Evolutionary conservation across 2,888 invertebrate genomes (phyloP), one percentile per base, ranked within the genome.

Genomic region (Megastigmus dorsalis): DNA sequence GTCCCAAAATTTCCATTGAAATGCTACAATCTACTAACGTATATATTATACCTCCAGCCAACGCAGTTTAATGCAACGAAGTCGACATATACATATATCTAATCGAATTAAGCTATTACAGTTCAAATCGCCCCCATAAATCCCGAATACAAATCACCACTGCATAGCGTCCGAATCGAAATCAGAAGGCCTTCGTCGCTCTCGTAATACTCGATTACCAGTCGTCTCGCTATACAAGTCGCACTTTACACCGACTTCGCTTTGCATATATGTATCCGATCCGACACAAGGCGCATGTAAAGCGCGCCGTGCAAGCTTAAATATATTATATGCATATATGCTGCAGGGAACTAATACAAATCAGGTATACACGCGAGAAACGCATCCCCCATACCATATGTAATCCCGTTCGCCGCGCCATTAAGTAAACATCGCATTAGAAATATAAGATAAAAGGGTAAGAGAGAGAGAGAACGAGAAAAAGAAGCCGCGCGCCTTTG

Each of bases 351-450:
- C 69, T 50, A 59, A 52, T 69, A 65, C 69, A 66, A 74, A 70
- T 69, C 65, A 28, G 26, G 38, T 54, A n/a, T n/a, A 60, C 52
- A 52, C 28, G 28, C 38, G 23, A 36, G n/a, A n/a, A n/a, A n/a
- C n/a, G n/a, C n/a, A n/a, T n/a, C 13, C 23, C 30, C 7, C 3
- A 15, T 7, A 36, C 15, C 15, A 9, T n/a, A n/a, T 60, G 77
- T 82, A 82, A 82, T 83, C 81, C 79, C 75, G 77, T 83, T 81
- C 80, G 79, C 77, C 77, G 67, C 78, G 80, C 77, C 78, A 78
- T 82, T 81, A 79, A 82, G 80, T 78, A 82, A 83, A 84, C 81
- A 82, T 77, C 67, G 78, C 76, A 82, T 81, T 80, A 82, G 80
- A 76, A 54, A 33, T 20, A 10, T 15, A 45, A 59, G 55, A 26